Base-by-base conservation (phyloP, 2,888 invertebrate genomes). In the Diplolepis rosae region DNA sequence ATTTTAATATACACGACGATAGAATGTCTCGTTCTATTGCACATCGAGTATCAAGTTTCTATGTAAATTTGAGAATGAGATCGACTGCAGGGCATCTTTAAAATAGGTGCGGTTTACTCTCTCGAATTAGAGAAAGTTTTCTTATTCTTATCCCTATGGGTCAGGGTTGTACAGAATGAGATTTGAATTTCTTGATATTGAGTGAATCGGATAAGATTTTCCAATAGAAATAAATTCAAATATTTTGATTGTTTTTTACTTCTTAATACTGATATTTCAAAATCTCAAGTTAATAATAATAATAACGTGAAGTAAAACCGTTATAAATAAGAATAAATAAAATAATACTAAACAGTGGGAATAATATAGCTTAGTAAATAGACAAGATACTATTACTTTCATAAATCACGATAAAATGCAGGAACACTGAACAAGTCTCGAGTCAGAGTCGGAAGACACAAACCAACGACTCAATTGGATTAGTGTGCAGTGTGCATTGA, bases 31-130 rank as follows among this genome's bases (percentile, higher is more conserved):
- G 35, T 22, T 32, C 13, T 13, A 13, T 9, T 35, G 35, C 54
- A 22, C 32, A 11, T 32, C 18, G 32, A 32, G 32, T 35, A 9
- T 11, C 32, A 18, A 56, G 32, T 56, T 56, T 35, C 54, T 22
- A 56, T 56, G 54, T 13, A 56, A 56, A 56, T 56, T 56, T 56
- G 15, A 18, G 11, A 22, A 56, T 22, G 18, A 32, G 4, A 32
- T 56, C 1, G 22, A 32, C 32, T 56, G 13, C 54, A 32, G 32
- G 15, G 11, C 30, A 35, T 56, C 32, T 22, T 56, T 7, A 18
- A 11, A 30, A 22, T 13, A 56, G 15, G 15, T 9, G 54, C 54
- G 9, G 35, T 56, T 56, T 56, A 22, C 18, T 56, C 35, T 56
- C 22, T 15, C 35, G 35, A 35, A 56, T 56, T 35, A 22, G 35